Evolutionary conservation across 1,140 invertebrate genomes (phyloP), one percentile per base, ranked within the genome.

Genomic region (Drosophila busckii): DNA sequence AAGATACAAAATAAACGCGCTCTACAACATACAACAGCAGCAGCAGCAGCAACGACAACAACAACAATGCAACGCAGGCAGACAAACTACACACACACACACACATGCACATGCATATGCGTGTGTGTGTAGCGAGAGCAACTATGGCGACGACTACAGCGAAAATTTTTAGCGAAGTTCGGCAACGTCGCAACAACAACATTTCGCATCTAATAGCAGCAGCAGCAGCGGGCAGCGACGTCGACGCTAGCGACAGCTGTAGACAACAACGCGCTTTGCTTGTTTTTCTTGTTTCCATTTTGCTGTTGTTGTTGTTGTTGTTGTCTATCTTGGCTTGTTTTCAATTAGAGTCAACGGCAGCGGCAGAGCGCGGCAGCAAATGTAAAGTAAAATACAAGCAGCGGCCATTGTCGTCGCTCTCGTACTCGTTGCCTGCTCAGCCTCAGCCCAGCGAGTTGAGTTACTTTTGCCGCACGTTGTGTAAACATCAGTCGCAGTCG

Each of bases 401-500:
- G 26, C 29, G 29, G 35, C 34, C 53, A 61, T 46, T 40, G 49
- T 38, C 53, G 40, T 59, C 32, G 48, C 66, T 58, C 29, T 56
- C 45, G 31, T 52, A 54, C 64, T 45, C 28, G 41, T 23, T 7
- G 32, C 4, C 12, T 2, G 2, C 20, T 6, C 4, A 10, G 12
- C 25, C 7, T 9, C 12, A 1, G 48, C 32, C 52, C 37, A 58
- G 64, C 54, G 64, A 58, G 61, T 71, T 68, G 64, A 70, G 71
- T 64, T 70, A 76, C 56, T 54, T 60, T 63, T 70, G 61, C 70
- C 67, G 63, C 70, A 78, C 70, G 70, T 76, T 76, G 70, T 76
- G 70, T 76, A 76, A 76, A 76, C 70, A 76, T 70, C 70, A 66
- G 70, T 48, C 49, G 56, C 52, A 23, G 71, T 37, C 19, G 25